Conservation (phyloP, 2,888 invertebrate genomes). For the Platerodrilus igneus region DNA sequence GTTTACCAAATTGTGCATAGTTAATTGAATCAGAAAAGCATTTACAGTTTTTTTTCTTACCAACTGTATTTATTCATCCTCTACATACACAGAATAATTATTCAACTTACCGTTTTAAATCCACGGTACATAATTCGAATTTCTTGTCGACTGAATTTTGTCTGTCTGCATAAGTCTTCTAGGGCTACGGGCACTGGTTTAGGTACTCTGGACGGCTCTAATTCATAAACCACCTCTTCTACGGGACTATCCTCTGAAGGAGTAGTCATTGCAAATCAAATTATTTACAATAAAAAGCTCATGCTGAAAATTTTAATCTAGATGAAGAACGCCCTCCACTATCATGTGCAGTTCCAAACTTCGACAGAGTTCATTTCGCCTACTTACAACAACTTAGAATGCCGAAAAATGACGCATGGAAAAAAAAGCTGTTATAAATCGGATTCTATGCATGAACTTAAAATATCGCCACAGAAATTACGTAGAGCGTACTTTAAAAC, state of each 20-base stretch:
- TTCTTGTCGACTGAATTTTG: slow-evolving; percentile 93
- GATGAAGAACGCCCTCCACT: slow-evolving; percentile 25
- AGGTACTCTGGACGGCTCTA: slow-evolving; percentile 74
- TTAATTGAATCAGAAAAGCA: too few relatives aligned
- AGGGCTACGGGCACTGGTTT: slow-evolving; percentile 81
- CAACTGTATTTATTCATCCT: neutral
- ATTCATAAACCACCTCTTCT: slow-evolving; percentile 81
- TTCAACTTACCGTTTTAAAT: slow-evolving; percentile 87
- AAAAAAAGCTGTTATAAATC: slow-evolving; percentile 12
- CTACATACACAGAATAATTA: slow-evolving; percentile 5
- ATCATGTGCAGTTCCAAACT: slow-evolving; percentile 33
- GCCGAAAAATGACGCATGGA: slow-evolving; percentile 18
- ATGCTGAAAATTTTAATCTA: slow-evolving; percentile 26
- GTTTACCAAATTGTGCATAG: too few relatives aligned
- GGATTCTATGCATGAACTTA: slow-evolving; percentile 7
- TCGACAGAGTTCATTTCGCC: slow-evolving; percentile 31
- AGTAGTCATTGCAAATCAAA: slow-evolving; percentile 84
- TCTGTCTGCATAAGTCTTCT: slow-evolving; percentile 87
- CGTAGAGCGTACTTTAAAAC: too few relatives aligned
- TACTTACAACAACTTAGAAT: slow-evolving; percentile 26
- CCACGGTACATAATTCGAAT: slow-evolving; percentile 96
- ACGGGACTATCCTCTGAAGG: slow-evolving; percentile 83
- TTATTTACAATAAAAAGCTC: slow-evolving; percentile 22
- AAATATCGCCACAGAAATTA: too few relatives aligned
- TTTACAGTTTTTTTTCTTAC: slow-evolving; percentile 2